Base-by-base conservation (phyloP, 2,113 vertebrate genomes). In the Sinocyclocheilus maitianheensis region DNA sequence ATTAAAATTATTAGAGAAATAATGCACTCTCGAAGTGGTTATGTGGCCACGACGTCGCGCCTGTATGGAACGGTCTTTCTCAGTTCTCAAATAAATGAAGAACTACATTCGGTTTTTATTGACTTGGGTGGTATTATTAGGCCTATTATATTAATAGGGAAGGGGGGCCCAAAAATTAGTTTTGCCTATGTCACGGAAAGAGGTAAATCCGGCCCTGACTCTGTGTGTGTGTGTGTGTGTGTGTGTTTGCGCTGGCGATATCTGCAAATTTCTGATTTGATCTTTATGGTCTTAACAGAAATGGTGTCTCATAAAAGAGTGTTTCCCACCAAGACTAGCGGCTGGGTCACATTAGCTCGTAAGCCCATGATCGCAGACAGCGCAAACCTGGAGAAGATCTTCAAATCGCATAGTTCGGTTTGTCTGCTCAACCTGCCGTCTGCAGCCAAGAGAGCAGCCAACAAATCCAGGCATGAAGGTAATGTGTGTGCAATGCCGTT, bases 321-420 rank as follows among this genome's bases (percentile, higher is more conserved):
- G 46, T 95, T 96, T 83, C 94, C 95, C 37, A 93, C 94, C 48
- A 96, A 95, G 84, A 92, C 91, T 5, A 94, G 90, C 89, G 86
- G 5, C 75, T 96, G 95, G 95, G 94, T 96, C 67, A 92, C 90
- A 46, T 86, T 96, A 86, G 91, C 88, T 14, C 88, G 55, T 58
- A 91, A 88, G 43, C 95, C 94, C 81, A 91, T 96, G 91, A 92
- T 95, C 13, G 46, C 93, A 10, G 94, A 96, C 88, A 91, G 34
- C 84, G 92, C 89, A 78, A 92, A 89, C 74, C 89, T 96, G 91
- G 95, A 95, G 88, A 95, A 94, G 85, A 86, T 95, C 87, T 95
- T 96, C 65, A 95, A 91, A 91, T 30, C 83, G 1, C 65, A 90
- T 82, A 74, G 81, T 48, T 43, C 91, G 43, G 83, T 95, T 20